Evolutionary conservation across 2,113 vertebrate genomes (phyloP).

Genomic region (Tursiops truncatus): DNA sequence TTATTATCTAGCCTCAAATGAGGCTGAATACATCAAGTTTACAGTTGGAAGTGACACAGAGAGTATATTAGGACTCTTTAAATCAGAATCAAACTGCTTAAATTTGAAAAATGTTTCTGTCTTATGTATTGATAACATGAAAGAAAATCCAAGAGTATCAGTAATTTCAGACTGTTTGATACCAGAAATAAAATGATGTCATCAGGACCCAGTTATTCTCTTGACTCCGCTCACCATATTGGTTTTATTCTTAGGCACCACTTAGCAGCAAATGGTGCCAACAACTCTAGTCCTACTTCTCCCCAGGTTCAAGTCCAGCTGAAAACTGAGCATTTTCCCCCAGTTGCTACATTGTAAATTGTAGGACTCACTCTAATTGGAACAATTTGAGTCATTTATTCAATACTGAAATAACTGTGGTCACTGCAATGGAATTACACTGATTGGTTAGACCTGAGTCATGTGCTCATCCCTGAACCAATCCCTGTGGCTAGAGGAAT

Average conservation of each 20-base stretch:
- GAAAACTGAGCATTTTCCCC: neutral
- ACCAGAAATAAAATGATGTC: neutral
- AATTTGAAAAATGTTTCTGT: neutral
- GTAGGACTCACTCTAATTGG: neutral
- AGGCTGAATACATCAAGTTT: neutral
- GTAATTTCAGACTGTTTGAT: neutral
- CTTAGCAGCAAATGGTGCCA: neutral
- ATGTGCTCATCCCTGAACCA: neutral
- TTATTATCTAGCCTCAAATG: neutral
- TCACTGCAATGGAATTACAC: neutral
- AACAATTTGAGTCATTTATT: neutral
- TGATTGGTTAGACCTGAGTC: neutral
- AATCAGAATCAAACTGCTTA: conserved; percentile 18
- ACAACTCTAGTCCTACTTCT: neutral
- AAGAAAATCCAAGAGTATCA: neutral
- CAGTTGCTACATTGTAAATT: neutral
- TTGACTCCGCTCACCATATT: neutral
- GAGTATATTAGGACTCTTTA: neutral
- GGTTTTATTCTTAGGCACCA: neutral
- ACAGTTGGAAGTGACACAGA: neutral
- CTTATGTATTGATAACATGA: neutral
- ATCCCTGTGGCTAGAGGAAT: neutral
- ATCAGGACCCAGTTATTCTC: neutral
- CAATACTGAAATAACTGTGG: neutral
- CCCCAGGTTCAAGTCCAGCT: neutral